A percentile compares a stretch with the other conserved stretches of the same genome.
phyloP scores from a whole-genome alignment of 1,140 invertebrate genomes.

The Drosophila carrolli region DNA sequence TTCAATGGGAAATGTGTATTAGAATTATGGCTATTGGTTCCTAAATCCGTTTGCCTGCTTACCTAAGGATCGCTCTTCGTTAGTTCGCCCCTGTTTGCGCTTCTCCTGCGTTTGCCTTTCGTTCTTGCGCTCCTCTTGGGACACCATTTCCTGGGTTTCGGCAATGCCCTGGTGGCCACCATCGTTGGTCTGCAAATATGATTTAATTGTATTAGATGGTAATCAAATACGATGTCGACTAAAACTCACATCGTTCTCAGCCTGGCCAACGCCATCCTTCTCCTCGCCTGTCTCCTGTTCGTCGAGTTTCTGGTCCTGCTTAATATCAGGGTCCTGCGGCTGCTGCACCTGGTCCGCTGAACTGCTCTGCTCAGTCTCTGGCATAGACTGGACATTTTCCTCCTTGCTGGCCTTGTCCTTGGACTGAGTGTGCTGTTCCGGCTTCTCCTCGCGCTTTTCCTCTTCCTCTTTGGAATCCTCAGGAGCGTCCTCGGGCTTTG shows the following conservation, averaged over 20 bases:
- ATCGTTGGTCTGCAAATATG: conserved; percentile 77
- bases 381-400: conserved; percentile 86
- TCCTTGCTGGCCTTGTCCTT: conserved; percentile 86
- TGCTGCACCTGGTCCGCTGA: conserved; percentile 77
- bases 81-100: conserved; percentile 83
- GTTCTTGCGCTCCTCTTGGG: conserved; percentile 81
- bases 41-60: not conserved
- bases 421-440: conserved; percentile 89
- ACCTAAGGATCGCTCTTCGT: conserved; percentile 87
- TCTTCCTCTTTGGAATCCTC: conserved; percentile 60
- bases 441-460: conserved; percentile 81
- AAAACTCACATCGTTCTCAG: conserved; percentile 86
- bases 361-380: conserved; percentile 82
- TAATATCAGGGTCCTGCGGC: conserved; percentile 65
- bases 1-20: not conserved
- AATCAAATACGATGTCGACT: not conserved
- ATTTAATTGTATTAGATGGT: not conserved
- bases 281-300: conserved; percentile 86
- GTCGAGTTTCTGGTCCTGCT: conserved; percentile 80
- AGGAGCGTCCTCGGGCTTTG: conserved; percentile 62
- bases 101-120: conserved; percentile 75
- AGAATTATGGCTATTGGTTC: too few relatives aligned
- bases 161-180: conserved; percentile 87
- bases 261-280: conserved; percentile 87
- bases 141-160: conserved; percentile 84